These are phyloP conservation scores for Stegana nigrithorax DNA, from an alignment of 2,888 invertebrate genomes.

Conservation along the genomic window DNA sequence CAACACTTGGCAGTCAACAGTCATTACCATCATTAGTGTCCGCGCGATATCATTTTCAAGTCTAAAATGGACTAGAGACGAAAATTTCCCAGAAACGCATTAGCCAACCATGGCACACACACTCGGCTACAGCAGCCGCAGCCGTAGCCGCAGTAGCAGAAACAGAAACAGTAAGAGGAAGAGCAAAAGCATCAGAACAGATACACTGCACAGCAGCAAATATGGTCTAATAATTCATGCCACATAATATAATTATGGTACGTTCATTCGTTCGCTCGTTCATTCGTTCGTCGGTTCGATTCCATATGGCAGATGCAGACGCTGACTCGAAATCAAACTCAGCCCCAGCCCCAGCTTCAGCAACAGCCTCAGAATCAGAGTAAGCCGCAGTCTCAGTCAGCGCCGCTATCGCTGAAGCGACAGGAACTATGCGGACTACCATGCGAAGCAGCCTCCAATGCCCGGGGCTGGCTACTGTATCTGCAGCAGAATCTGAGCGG, in stretches of 20 bases:
- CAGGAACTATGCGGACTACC: neutral
- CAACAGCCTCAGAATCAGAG: no score
- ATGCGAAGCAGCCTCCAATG: no score
- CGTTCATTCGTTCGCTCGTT: no score
- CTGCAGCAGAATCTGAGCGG: constrained; percentile 27
- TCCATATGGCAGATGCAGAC: no score
- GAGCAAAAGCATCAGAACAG: no score
- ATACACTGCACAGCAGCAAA: constrained; percentile 48
- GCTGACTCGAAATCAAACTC: no score
- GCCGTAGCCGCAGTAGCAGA: neutral
- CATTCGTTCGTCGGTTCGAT: constrained; percentile 40
- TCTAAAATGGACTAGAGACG: constrained; percentile 43
- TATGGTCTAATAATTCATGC: constrained; percentile 66
- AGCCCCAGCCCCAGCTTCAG: no score
- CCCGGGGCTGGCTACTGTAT: constrained; percentile 11
- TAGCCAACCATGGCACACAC: constrained; percentile 34
- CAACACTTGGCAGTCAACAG: constrained; percentile 25
- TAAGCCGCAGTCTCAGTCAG: no score
- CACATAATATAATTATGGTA: constrained; percentile 64
- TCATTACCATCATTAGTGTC: constrained; percentile 61
- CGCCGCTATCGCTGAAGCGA: no score
- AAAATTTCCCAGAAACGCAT: constrained; percentile 62
- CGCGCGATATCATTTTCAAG: constrained; percentile 60
- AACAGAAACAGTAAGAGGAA: no score
- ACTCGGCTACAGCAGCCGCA: neutral